Evolutionary conservation across 2,797 vertebrate species (phyloP), one percentile per base, ranked within the genome.

Genomic region (Darevskia nairensis): DNA sequence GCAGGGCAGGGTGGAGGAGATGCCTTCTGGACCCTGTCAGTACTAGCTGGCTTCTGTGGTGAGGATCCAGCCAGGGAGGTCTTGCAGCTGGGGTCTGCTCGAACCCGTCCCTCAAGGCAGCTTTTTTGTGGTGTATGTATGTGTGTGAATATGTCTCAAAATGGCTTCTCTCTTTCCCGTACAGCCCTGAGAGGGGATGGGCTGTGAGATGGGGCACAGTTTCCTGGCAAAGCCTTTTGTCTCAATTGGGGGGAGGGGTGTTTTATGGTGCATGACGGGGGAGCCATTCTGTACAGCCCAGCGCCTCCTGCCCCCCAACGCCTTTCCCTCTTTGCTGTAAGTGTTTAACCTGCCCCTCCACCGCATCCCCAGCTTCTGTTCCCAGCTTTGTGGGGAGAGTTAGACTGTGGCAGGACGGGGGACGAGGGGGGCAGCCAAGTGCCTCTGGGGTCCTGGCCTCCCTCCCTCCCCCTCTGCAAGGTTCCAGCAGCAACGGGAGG

Each of bases 381-480:
- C 55, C 6, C 29, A 17, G 59, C 41, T 50, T n/a, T 32, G 29
- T 39, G n/a, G 61, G 59, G n/a, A 50, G 46, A 32, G 8, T 17
- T 19, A 55, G 69, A 15, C 82, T 13, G 68, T 35, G n/a, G 27
- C 39, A 4, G 29, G 69, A 11, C 21, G 41, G 21, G 17, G 85
- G 27, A 6, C 1, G 6, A 27, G 8, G 29, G 69, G 6, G 55
- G 15, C 2, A 13, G 3, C 84, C 19, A 50, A 39, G 32, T 21
- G 27, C 4, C 35, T 10, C 15, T 19, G 1, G 8, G 35, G 27
- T 29, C 59, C 35, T n/a, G n/a, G 29, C 41, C 66, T 27, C 59
- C 64, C 82, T 80, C 85, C 82, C 87, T 84, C 91, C 90, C 90
- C 77, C 19, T 13, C 32, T 8, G 50, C 41, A 35, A 1, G 50